These are phyloP conservation scores for Thecophora atra DNA, from an alignment of 2,888 invertebrate species.

Conservation along the genomic window DNA sequence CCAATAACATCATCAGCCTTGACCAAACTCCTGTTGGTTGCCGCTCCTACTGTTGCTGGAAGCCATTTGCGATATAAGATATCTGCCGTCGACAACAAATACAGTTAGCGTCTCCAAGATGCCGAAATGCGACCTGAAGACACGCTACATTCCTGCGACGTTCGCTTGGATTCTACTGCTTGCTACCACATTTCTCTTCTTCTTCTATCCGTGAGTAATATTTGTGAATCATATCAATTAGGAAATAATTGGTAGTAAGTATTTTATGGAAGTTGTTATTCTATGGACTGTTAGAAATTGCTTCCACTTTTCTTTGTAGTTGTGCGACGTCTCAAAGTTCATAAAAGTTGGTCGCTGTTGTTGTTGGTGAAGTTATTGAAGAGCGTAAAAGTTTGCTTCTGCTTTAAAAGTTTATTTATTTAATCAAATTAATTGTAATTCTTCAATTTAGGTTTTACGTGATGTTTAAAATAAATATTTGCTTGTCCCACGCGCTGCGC, in stretches of 20 bases:
- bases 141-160: constrained; percentile 97
- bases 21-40: not conserved
- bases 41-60: constrained; percentile 25
- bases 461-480: no score
- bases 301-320: no score
- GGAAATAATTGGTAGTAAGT: constrained; percentile 2
- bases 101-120: constrained; percentile 66
- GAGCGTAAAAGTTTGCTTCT: no score
- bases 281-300: no score
- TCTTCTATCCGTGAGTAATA: constrained; percentile 94
- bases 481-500: no score
- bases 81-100: constrained; percentile 6
- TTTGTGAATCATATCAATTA: constrained; percentile 6
- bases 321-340: no score
- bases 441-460: no score
- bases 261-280: no score
- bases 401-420: no score
- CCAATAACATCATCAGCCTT: not conserved
- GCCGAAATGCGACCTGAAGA: constrained; percentile 97
- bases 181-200: constrained; percentile 93
- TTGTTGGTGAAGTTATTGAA: no score
- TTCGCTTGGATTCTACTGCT: constrained; percentile 97
- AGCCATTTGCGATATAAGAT: constrained; percentile 7
- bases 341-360: no score
- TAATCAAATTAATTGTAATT: no score